phyloP scores from a whole-genome alignment of 2,113 vertebrate genomes.

The Pangasianodon hypophthalmus region DNA sequence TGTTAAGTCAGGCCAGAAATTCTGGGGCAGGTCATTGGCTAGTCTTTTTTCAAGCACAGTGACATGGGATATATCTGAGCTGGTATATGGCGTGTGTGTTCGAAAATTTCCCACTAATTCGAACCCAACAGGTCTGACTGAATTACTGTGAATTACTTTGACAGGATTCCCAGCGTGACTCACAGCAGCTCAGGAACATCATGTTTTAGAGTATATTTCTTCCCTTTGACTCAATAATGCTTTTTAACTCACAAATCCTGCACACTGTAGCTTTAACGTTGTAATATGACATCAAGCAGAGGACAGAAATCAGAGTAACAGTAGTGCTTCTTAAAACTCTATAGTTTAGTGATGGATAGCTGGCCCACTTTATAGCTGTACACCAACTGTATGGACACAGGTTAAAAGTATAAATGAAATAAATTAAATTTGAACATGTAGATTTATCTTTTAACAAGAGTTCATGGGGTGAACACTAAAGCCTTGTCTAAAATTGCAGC shows the following conservation, averaged over 20 bases:
- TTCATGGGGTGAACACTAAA: background rate
- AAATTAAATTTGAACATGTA: no score
- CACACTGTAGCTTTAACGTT: background rate
- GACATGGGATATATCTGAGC: background rate
- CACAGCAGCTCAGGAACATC: background rate
- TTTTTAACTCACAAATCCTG: background rate
- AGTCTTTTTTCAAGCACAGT: background rate
- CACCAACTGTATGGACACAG: no score
- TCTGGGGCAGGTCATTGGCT: background rate
- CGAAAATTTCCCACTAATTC: background rate
- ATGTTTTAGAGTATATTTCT: background rate
- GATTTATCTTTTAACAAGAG: background rate
- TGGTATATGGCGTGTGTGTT: background rate
- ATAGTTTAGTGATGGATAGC: background rate
- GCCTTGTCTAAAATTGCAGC: background rate
- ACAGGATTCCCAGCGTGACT: background rate
- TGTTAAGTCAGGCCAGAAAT: background rate
- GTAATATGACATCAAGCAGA: background rate
- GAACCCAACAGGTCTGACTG: background rate
- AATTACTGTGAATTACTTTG: slow-evolving; percentile 5
- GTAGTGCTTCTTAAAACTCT: background rate
- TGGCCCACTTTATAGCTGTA: background rate
- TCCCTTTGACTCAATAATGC: background rate
- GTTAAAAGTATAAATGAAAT: no score
- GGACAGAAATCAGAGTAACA: background rate